phyloP scores from a whole-genome alignment of 1,140 invertebrate species.

The Papilio machaon region DNA sequence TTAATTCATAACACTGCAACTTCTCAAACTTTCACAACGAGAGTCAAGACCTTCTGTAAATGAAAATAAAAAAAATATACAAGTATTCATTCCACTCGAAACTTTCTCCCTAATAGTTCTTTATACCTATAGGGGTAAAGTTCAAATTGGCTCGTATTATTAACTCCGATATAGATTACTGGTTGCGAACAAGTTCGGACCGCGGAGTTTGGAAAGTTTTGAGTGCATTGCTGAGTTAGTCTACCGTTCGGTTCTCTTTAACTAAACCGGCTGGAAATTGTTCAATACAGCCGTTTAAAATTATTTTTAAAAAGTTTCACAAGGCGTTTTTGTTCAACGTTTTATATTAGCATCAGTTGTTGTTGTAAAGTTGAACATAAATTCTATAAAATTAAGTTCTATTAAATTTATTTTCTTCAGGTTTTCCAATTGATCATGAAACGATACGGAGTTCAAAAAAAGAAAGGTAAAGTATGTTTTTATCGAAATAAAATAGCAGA shows the following conservation, averaged over 20 bases:
- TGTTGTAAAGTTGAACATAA: background rate
- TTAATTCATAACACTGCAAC: slow-evolving; percentile 24
- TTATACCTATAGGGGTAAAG: slow-evolving; percentile 42
- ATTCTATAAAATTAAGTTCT: background rate
- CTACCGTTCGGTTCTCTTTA: slow-evolving; percentile 48
- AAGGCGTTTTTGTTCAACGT: background rate
- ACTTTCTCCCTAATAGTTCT: slow-evolving; percentile 28
- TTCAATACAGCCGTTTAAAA: slow-evolving; percentile 39
- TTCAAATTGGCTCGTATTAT: slow-evolving; percentile 48
- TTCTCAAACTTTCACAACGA: slow-evolving; percentile 14
- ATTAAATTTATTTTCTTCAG: slow-evolving; percentile 1
- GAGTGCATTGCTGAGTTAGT: slow-evolving; percentile 57
- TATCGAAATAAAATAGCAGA: background rate
- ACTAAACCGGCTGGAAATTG: slow-evolving; percentile 58
- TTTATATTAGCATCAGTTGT: background rate
- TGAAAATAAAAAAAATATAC: background rate
- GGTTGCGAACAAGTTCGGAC: slow-evolving; percentile 51
- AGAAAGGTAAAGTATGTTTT: background rate
- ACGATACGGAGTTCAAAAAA: background rate
- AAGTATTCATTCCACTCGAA: slow-evolving; percentile 13
- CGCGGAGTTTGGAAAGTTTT: slow-evolving; percentile 52
- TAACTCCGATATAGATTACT: slow-evolving; percentile 55
- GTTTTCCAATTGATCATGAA: background rate
- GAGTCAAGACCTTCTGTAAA: slow-evolving; percentile 16
- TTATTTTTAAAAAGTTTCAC: slow-evolving; percentile 31